Evolutionary conservation across 2,113 vertebrate genomes (phyloP).

Genomic region (Dermatemys mawii): DNA sequence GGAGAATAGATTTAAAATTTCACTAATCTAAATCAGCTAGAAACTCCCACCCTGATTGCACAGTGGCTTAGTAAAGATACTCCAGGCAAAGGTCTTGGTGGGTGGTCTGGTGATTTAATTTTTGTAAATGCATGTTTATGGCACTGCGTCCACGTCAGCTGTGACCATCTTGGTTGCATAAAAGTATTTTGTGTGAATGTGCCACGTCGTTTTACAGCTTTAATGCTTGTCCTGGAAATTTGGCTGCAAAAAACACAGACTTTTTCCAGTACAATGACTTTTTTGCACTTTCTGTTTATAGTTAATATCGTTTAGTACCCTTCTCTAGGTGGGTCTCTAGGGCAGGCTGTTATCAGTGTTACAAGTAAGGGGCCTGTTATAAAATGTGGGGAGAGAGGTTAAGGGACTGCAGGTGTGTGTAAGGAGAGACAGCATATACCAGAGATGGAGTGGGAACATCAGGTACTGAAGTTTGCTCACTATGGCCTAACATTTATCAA

Average conservation of each 20-base stretch:
- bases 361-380: conserved; percentile 4
- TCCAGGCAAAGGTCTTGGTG: not conserved
- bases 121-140: conserved; percentile 49
- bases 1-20: not conserved
- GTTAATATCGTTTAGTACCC: conserved; percentile 26
- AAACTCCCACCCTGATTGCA: conserved; percentile 5
- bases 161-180: conserved; percentile 13
- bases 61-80: not conserved
- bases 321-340: conserved; percentile 21
- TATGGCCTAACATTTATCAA: not conserved
- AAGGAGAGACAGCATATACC: not conserved
- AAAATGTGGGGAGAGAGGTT: not conserved
- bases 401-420: not conserved
- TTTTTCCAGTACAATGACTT: conserved; percentile 29
- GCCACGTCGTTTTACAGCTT: conserved; percentile 47
- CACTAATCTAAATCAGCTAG: not conserved
- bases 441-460: not conserved
- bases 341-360: not conserved
- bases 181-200: conserved; percentile 8
- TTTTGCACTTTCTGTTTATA: conserved; percentile 67
- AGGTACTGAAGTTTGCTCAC: not conserved
- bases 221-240: conserved; percentile 25
- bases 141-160: conserved; percentile 27
- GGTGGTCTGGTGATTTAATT: conserved; percentile 49
- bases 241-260: conserved; percentile 7